Base-by-base conservation (phyloP, 1,140 invertebrate genomes). In the Brachionus paranguensis region DNA sequence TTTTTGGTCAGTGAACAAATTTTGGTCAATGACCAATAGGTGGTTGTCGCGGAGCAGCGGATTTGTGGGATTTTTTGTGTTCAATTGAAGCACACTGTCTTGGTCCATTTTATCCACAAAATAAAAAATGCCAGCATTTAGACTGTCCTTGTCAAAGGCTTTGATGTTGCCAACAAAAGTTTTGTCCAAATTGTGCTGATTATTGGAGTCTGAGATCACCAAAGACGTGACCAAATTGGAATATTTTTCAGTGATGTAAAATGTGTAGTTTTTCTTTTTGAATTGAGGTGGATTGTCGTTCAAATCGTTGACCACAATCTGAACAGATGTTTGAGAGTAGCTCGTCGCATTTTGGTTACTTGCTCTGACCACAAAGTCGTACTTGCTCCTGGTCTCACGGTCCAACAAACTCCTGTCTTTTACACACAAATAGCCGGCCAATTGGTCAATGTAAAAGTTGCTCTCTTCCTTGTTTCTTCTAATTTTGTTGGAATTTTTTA, bases 171-270 rank as follows among this genome's bases (percentile, higher is more conserved):
- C 72, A 5, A 76, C 20, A 50, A n/a, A 76, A 20, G 41, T 43
- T 72, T 72, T 72, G 43, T 76, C 47, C 27, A 24, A 47, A n/a
- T 27, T 7, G 10, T 47, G 11, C 17, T 11, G 11, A 6, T 6
- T 20, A 45, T 50, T 11, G 20, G 33, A n/a, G 43, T 76, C 17
- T 1, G 20, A 10, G 10, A 47, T 27, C 27, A 76, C 17, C 43
- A 50, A 1, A 6, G 72, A 50, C 12, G 20, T 47, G 5, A 76
- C 72, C 33, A 76, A 76, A 76, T 76, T 76, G 20, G 72, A 76
- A 29, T 76, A 45, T 53, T 76, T 47, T 76, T 76, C 72, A 29
- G 72, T 47, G 8, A 76, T 76, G 24, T 50, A 76, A 76, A 76
- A 76, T 50, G 2, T 76, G 20, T 76, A 76, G 4, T 76, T 24